phyloP scores from a whole-genome alignment of 2,888 invertebrate genomes.

The Zele albiditarsus region DNA sequence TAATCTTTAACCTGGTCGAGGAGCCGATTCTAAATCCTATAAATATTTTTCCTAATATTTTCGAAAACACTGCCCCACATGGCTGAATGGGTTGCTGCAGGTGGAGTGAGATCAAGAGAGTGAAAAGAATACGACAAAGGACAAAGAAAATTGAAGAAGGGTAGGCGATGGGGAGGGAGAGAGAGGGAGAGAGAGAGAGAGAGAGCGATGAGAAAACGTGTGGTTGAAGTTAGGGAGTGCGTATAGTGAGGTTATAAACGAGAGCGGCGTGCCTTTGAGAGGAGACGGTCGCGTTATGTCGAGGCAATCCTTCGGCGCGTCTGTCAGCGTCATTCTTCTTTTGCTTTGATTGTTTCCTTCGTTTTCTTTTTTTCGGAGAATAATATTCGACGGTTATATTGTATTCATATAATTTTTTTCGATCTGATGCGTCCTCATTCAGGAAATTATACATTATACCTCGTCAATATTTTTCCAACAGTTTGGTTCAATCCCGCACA shows the following conservation, averaged over 20 bases:
- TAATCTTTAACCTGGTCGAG: conserved; percentile 34
- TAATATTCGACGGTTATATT: conserved; percentile 9
- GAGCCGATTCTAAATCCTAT: conserved; percentile 61
- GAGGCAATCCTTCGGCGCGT: conserved; percentile 34
- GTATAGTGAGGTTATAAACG: conserved; percentile 41
- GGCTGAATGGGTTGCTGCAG: conserved; percentile 14
- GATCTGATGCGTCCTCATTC: background rate
- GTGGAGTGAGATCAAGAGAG: conserved; percentile 1
- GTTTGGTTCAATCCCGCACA: background rate
- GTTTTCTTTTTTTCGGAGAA: conserved; percentile 7
- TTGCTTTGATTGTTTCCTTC: background rate
- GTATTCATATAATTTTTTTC: background rate
- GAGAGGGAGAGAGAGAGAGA: background rate
- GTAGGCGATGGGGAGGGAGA: background rate
- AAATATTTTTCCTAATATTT: conserved; percentile 70
- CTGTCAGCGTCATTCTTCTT: conserved; percentile 11
- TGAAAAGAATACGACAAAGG: background rate
- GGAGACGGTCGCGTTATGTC: background rate
- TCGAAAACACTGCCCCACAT: conserved; percentile 58
- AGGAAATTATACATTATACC: background rate
- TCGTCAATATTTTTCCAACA: background rate
- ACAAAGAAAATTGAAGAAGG: background rate
- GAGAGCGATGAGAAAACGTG: conserved; percentile 16
- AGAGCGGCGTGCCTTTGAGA: conserved; percentile 36
- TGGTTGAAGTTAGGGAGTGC: conserved; percentile 23